phyloP scores from a whole-genome alignment of 2,113 vertebrate genomes.

The Narcine bancroftii region DNA sequence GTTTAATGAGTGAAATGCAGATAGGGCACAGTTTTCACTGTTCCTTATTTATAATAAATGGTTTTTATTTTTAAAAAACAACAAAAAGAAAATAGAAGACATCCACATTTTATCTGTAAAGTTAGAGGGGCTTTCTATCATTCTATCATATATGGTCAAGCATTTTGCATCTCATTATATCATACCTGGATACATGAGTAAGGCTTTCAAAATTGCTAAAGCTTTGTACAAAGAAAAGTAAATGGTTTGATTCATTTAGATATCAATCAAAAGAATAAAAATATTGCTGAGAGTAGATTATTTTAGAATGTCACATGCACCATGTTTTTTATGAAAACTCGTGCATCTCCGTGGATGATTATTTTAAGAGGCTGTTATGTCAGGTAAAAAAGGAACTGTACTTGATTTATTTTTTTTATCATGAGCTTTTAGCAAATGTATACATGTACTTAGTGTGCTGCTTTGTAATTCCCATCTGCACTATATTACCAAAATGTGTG shows the following conservation, averaged over 20 bases:
- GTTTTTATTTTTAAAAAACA: background rate
- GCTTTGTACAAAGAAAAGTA: background rate
- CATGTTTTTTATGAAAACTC: background rate
- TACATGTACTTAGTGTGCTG: background rate
- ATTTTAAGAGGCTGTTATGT: background rate
- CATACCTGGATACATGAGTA: background rate
- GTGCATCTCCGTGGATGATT: background rate
- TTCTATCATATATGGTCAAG: background rate
- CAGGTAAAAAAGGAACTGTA: background rate
- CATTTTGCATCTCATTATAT: background rate
- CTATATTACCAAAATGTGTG: background rate
- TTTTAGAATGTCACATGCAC: background rate
- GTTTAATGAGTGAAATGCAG: background rate
- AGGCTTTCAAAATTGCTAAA: background rate
- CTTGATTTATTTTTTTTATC: background rate
- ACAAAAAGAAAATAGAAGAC: background rate
- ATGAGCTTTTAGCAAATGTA: background rate
- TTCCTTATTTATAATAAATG: background rate
- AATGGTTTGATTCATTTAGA: constrained; percentile 2
- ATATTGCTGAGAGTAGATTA: background rate
- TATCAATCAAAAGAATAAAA: background rate
- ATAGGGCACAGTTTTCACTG: background rate
- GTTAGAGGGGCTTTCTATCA: background rate
- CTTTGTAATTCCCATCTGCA: background rate
- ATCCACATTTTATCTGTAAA: background rate